Evolutionary conservation across 2,888 invertebrate genomes (phyloP).

Genomic region (Agrotis exclamationis): DNA sequence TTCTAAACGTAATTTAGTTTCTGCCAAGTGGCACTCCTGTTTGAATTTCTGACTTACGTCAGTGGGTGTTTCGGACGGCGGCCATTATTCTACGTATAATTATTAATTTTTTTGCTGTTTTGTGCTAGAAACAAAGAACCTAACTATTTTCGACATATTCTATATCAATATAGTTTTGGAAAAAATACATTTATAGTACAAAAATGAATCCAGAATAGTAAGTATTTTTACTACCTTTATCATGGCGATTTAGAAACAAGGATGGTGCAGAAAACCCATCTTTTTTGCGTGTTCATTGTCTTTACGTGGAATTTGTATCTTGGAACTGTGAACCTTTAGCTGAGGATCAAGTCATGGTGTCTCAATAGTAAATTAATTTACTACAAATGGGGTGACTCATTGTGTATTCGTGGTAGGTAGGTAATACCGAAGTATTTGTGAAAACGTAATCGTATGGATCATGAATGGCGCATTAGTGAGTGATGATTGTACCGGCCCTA

Average conservation of each 20-base stretch:
- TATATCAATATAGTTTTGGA: slow-evolving; percentile 78
- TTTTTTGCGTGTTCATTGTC: slow-evolving; percentile 86
- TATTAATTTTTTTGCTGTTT: slow-evolving; percentile 86
- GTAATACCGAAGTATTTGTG: slow-evolving; percentile 80
- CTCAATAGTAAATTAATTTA: slow-evolving; percentile 55
- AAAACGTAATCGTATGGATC: slow-evolving; percentile 81
- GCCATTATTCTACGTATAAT: slow-evolving; percentile 90
- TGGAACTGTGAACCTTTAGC: slow-evolving; percentile 24
- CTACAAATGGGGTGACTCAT: slow-evolving; percentile 83
- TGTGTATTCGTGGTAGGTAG: slow-evolving; percentile 81
- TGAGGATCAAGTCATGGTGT: slow-evolving; percentile 33
- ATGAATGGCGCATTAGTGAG: slow-evolving; percentile 83
- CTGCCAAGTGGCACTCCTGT: slow-evolving; percentile 91
- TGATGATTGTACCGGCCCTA: slow-evolving; percentile 68
- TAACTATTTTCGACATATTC: slow-evolving; percentile 79
- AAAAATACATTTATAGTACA: slow-evolving; percentile 85
- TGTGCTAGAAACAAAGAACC: slow-evolving; percentile 87
- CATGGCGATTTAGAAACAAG: slow-evolving; percentile 80
- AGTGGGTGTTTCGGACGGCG: slow-evolving; percentile 90
- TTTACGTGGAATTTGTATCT: slow-evolving; percentile 64
- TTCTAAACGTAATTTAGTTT: slow-evolving; percentile 83
- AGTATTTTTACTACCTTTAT: slow-evolving; percentile 89
- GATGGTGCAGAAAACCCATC: slow-evolving; percentile 80
- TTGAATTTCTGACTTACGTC: slow-evolving; percentile 88
- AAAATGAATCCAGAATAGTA: slow-evolving; percentile 96